These are phyloP conservation scores for Latrodectus geometricus DNA, from an alignment of 1,140 invertebrate species.

Conservation along the genomic window DNA sequence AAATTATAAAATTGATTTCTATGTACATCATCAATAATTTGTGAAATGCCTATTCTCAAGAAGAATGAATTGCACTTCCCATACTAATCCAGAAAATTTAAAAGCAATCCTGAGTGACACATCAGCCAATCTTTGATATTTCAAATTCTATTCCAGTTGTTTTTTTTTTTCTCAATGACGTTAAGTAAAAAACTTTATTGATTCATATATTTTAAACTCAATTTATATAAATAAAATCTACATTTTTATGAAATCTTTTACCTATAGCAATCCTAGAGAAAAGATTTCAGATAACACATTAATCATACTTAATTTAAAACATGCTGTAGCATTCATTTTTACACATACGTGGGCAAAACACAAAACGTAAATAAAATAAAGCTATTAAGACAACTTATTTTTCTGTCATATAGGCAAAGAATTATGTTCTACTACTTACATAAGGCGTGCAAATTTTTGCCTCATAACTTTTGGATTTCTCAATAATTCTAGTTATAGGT, in stretches of 20 bases:
- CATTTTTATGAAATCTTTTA: neutral
- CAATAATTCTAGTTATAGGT: conserved; percentile 11
- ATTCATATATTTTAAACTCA: neutral
- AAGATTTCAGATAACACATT: neutral
- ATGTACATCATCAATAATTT: too few species aligned
- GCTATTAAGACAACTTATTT: neutral
- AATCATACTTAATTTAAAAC: neutral
- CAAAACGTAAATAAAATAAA: neutral
- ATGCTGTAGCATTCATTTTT: neutral
- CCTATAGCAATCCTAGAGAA: neutral
- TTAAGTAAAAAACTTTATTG: too few species aligned
- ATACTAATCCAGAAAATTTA: too few species aligned
- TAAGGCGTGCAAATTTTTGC: conserved; percentile 40
- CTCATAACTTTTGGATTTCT: conserved; percentile 24
- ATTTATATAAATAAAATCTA: neutral
- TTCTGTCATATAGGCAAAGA: neutral
- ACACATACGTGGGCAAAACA: neutral
- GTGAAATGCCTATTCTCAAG: too few species aligned
- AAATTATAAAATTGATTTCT: too few species aligned
- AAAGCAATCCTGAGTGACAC: too few species aligned
- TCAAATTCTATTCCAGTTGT: too few species aligned
- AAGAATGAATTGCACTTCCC: too few species aligned
- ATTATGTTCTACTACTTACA: conserved; percentile 6
- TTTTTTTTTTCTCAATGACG: too few species aligned
- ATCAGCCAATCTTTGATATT: too few species aligned